Evolutionary conservation across 2,113 vertebrate species (phyloP).

Genomic region (Pristiophorus japonicus): DNA sequence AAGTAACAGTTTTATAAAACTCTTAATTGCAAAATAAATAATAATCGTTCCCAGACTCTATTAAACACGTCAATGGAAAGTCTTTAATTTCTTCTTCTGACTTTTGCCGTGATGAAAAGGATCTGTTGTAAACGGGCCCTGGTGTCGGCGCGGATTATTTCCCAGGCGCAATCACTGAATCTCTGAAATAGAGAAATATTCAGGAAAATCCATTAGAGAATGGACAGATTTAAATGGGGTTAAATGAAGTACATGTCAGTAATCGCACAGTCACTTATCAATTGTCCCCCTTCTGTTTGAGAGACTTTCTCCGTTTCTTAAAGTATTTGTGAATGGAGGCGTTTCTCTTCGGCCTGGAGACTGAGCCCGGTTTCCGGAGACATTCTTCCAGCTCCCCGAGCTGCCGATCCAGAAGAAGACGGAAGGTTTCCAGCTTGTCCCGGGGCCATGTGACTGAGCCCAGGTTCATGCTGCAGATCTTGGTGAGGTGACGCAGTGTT

Average conservation of each 20-base stretch:
- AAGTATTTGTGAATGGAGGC: not conserved
- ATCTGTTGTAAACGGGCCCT: not conserved
- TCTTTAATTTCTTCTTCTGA: not conserved
- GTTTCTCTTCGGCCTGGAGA: not conserved
- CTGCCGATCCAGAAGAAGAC: too few species aligned
- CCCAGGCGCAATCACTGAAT: conserved; percentile 24
- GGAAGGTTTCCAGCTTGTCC: not conserved
- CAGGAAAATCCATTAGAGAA: not conserved
- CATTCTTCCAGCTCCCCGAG: too few species aligned
- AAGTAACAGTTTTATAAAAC: too few species aligned
- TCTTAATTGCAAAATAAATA: too few species aligned
- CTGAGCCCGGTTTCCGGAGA: not conserved
- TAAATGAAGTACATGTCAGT: not conserved
- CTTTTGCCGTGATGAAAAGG: not conserved
- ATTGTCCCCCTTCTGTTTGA: not conserved
- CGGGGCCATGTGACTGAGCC: not conserved
- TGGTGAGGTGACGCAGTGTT: not conserved
- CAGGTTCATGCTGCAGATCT: conserved; percentile 23
- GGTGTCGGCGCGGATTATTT: conserved; percentile 11
- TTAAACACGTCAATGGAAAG: not conserved
- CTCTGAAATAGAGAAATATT: not conserved
- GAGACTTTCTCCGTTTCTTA: not conserved
- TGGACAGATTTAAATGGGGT: not conserved
- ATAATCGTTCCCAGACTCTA: not conserved
- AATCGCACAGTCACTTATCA: not conserved